These are phyloP conservation scores for Homarus americanus DNA, from an alignment of 1,140 invertebrate genomes.

Conservation along the genomic window DNA sequence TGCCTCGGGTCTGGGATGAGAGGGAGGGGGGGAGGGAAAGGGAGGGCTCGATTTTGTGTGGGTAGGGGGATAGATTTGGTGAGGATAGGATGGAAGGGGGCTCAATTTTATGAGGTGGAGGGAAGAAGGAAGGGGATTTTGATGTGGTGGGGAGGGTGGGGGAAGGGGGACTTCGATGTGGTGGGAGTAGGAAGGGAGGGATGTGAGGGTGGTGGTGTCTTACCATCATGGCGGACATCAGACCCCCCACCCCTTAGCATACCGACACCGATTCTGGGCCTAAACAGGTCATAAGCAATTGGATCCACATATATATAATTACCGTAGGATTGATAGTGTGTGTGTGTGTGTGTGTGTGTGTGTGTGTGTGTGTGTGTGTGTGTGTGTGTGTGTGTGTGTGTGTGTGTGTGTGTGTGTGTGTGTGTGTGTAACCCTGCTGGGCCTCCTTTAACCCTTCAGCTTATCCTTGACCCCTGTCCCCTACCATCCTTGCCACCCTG, in stretches of 20 bases:
- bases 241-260: too few species aligned
- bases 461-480: too few species aligned
- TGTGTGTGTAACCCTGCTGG: not conserved
- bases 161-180: not conserved
- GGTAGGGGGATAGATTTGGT: not conserved
- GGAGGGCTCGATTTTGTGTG: not conserved
- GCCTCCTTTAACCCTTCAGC: not conserved
- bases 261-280: too few species aligned
- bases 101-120: not conserved
- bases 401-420: constrained; percentile 22
- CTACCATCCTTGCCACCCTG: too few species aligned
- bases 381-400: constrained; percentile 22
- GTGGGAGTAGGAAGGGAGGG: not conserved
- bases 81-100: not conserved
- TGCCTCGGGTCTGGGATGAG: not conserved
- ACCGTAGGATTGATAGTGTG: too few species aligned
- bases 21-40: not conserved
- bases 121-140: not conserved
- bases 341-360: constrained; percentile 19
- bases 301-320: too few species aligned
- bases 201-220: not conserved
- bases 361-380: constrained; percentile 12
- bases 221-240: too few species aligned
- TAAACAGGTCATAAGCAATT: too few species aligned
- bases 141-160: not conserved